Conservation (phyloP, 2,113 vertebrate species). For the Terrapene triunguis region DNA sequence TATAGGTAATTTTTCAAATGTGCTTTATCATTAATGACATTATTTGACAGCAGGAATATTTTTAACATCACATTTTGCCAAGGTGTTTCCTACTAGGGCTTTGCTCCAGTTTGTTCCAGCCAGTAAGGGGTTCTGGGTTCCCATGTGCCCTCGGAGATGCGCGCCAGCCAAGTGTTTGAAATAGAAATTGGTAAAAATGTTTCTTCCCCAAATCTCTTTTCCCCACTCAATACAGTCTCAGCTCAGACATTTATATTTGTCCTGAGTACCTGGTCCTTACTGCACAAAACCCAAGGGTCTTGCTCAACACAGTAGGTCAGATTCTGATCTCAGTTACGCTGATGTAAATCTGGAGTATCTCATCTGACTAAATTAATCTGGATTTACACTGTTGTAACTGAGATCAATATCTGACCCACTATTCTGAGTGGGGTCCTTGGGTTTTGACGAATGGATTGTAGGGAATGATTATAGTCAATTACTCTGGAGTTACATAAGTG, state of each 20-base stretch:
- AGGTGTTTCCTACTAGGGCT: not conserved
- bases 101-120: not conserved
- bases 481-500: constrained; percentile 37
- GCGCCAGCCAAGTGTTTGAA: constrained; percentile 14
- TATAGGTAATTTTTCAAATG: constrained; percentile 62
- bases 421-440: constrained; percentile 54
- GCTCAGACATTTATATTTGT: not conserved
- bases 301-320: not conserved
- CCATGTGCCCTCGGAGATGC: not conserved
- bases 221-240: not conserved
- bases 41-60: constrained; percentile 5
- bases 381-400: constrained; percentile 20
- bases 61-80: not conserved
- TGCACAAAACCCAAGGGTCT: not conserved
- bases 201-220: not conserved
- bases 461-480: constrained; percentile 52
- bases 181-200: not conserved
- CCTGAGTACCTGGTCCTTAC: not conserved
- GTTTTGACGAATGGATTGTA: not conserved
- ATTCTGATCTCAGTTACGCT: not conserved
- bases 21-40: constrained; percentile 28
- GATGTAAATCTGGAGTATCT: constrained; percentile 5
- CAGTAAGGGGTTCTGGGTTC: not conserved
- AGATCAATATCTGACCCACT: constrained; percentile 14
- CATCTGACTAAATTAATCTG: constrained; percentile 58